Evolutionary conservation across 2,797 vertebrate species (phyloP), one percentile per base, ranked within the genome.

Genomic region (Chloroceryle inda): DNA sequence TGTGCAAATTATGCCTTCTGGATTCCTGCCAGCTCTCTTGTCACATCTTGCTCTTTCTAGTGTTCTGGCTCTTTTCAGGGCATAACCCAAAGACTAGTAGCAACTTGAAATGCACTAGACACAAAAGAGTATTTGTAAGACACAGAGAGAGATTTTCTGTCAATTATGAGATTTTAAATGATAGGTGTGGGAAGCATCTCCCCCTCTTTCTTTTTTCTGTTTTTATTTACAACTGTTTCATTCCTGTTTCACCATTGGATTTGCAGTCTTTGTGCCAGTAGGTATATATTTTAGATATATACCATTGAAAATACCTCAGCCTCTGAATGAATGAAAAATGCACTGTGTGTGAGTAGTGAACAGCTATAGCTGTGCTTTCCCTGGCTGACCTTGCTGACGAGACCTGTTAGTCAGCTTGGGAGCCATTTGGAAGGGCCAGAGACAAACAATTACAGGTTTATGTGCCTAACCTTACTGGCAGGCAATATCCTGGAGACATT

Each of bases 381-480:
- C 92, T 97, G 95, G 85, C 96, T 98, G 96, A 96, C 96, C 95
- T 97, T 96, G 73, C 89, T 78, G 77, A 92, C 10, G 33, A 86
- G 92, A 90, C 94, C 91, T 96, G 56, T 64, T 91, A 62, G 91
- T 91, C 91, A 84, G 63, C 84, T 35, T 52, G 91, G 91, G 97
- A 97, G 75, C 63, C 83, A 66, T 95, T 95, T 95, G 55, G 92
- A 97, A 91, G 88, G 92, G 93, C 81, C 96, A 49, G 58, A 91
- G 89, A 94, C 81, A 73, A 96, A 95, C 83, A 97, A 64, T 95
- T 95, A 88, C 56, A 94, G 91, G 74, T 93, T 75, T 68, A 56
- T 91, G 88, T 94, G 73, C 85, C 84, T 95, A 90, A 82, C 84
- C 89, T 97, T 95, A 88, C 75, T 95, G 80, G 92, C 92, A 96